Evolutionary conservation across 2,888 invertebrate genomes (phyloP).

Genomic region (Leptopilina drosophilae): DNA sequence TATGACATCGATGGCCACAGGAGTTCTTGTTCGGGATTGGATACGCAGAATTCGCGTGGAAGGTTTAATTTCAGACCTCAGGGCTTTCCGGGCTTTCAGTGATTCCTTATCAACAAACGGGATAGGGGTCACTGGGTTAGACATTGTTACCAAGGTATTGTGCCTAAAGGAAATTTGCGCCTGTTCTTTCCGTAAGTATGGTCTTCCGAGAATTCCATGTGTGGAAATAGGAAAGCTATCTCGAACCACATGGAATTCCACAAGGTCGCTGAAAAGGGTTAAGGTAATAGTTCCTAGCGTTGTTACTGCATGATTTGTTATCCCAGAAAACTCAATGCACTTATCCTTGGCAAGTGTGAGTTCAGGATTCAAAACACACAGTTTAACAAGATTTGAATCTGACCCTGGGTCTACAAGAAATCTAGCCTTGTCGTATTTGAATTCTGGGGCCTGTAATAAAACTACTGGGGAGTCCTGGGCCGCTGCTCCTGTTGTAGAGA

Average conservation of each 20-base stretch:
- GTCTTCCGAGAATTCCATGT: background rate
- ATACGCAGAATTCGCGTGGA: background rate
- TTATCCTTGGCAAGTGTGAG: background rate
- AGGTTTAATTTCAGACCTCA: background rate
- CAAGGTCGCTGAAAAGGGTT: background rate
- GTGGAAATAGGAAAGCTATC: background rate
- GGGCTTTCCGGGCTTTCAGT: too few relatives aligned
- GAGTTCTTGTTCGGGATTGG: background rate
- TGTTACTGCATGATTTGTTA: background rate
- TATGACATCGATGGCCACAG: background rate
- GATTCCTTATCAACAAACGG: background rate
- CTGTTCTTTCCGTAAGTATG: background rate
- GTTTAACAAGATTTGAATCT: background rate
- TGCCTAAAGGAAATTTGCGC: slow-evolving; percentile 16
- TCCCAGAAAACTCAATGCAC: background rate
- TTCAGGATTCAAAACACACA: background rate
- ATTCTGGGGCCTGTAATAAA: too few relatives aligned
- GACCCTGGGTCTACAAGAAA: too few relatives aligned
- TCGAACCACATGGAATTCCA: background rate
- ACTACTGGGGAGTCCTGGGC: too few relatives aligned
- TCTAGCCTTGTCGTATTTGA: too few relatives aligned
- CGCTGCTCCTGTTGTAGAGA: too few relatives aligned
- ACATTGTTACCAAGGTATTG: background rate
- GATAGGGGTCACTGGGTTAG: background rate
- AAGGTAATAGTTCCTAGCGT: background rate